Conservation (phyloP, 2,113 vertebrate species). For the Ailuropoda melanoleuca region DNA sequence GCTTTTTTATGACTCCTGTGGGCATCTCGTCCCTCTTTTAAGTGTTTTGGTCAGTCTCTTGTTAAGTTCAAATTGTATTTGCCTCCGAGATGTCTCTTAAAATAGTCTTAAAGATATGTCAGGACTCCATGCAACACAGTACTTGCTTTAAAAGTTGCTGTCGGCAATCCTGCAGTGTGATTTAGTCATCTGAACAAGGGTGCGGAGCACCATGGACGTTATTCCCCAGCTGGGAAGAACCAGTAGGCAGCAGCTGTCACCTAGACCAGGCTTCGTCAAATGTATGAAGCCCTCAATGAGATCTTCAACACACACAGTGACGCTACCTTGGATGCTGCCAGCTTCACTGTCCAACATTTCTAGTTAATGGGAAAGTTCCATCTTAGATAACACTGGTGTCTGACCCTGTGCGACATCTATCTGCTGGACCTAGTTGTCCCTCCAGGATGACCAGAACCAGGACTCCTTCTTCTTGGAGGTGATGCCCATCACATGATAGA, state of each 20-base stretch:
- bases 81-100: neutral
- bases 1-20: accelerated
- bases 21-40: neutral
- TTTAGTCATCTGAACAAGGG: neutral
- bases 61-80: neutral
- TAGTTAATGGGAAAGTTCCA: neutral
- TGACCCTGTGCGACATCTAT: too few relatives aligned
- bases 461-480: neutral
- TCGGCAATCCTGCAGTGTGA: neutral
- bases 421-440: neutral
- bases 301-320: neutral
- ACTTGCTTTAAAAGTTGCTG: neutral
- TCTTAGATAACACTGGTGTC: neutral
- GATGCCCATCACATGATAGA: accelerated
- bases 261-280: neutral
- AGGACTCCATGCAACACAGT: accelerated
- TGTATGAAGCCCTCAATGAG: neutral
- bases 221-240: neutral
- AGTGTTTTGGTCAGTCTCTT: neutral
- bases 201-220: neutral
- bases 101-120: neutral
- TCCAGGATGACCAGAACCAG: neutral
- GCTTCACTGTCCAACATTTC: accelerated
- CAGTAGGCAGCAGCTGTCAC: neutral
- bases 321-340: too few relatives aligned